Evolutionary conservation across 2,888 invertebrate species (phyloP), one percentile per base, ranked within the genome.

Genomic region (Linyphia triangularis): DNA sequence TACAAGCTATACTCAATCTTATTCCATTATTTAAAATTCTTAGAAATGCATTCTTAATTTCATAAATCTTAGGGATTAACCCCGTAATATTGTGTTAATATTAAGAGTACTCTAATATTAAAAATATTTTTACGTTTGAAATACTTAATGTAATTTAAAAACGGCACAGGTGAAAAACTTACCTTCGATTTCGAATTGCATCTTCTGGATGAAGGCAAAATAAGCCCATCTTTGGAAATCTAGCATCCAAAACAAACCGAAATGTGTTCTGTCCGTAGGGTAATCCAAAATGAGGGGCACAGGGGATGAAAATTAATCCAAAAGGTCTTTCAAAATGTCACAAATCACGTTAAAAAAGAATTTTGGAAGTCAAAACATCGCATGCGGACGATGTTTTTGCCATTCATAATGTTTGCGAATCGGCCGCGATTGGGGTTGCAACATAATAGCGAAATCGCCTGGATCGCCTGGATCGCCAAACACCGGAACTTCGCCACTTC

Each of bases 361-460:
- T 30, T 67, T 67, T 57, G 33, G 37, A 28, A 81, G 26, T 24
- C 24, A 24, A 61, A 81, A 81, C 81, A 81, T 70, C 69, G 81
- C 70, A 22, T 19, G 43, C 70, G 33, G 26, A 59, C 81, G 69
- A 81, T 81, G 81, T 81, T 81, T 81, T 69, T n/a, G 24, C 59
- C 57, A 70, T 81, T 59, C 69, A 59, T 40, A 59, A 59, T 81
- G 70, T 81, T 81, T 70, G 70, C 81, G 30, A 40, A 24, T 81
- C 37, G 70, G 61, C 69, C 69, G 81, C 70, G 70, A 67, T 22
- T 13, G 24, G 33, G 81, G 81, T 81, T 81, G 26, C 63, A 37
- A 37, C 0, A 81, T 6, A 24, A 19, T 22, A n/a, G 16, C 33
- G 51, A 30, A 33, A 30, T 70, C 70, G 16, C n/a, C 33, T 65